Conservation (phyloP, 2,888 invertebrate species). For the Callosobruchus maculatus region DNA sequence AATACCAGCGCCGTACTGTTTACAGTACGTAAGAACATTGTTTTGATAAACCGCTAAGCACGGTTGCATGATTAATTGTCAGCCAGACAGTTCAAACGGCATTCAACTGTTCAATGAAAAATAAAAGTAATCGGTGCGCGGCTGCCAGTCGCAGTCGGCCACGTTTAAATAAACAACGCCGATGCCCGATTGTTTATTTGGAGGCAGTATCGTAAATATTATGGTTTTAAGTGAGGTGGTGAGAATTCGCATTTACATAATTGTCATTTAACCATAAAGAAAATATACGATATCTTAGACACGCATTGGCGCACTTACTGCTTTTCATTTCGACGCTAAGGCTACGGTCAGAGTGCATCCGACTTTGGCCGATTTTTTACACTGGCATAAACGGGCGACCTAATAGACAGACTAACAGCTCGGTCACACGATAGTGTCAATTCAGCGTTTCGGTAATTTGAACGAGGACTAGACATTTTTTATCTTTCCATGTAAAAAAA, state of each 20-base stretch:
- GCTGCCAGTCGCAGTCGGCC: background rate
- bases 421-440: too few relatives aligned
- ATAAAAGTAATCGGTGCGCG: background rate
- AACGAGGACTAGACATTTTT: too few relatives aligned
- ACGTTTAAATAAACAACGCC: conserved; percentile 1
- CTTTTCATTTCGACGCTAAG: background rate
- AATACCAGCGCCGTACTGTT: background rate
- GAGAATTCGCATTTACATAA: conserved; percentile 18
- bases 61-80: background rate
- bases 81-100: background rate
- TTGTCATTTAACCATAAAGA: conserved; percentile 21
- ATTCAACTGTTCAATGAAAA: background rate
- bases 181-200: conserved; percentile 16
- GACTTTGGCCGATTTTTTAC: too few relatives aligned
- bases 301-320: background rate
- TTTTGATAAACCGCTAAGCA: background rate
- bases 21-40: background rate
- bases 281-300: conserved; percentile 12
- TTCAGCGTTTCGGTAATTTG: too few relatives aligned
- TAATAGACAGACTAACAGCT: too few relatives aligned
- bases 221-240: conserved; percentile 16
- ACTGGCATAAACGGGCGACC: too few relatives aligned
- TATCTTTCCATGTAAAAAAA: too few relatives aligned
- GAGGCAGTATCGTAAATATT: conserved; percentile 19
- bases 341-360: too few relatives aligned